Conservation (phyloP, 2,888 invertebrate genomes). For the Ochropleura leucogaster region DNA sequence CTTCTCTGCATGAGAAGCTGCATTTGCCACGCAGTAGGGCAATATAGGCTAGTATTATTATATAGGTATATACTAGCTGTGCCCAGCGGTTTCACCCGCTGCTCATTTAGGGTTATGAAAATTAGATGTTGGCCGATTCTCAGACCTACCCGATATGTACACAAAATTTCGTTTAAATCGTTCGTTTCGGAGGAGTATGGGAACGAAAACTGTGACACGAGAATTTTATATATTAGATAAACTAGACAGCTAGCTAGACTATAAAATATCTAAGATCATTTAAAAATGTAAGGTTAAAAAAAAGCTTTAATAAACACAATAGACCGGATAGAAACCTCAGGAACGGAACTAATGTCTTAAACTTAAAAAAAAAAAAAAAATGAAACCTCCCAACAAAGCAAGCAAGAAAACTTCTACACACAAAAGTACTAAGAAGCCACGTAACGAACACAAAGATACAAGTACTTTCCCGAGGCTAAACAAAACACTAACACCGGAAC, state of each 20-base stretch:
- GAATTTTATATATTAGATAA: too few relatives aligned
- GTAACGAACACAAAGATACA: conserved; percentile 60
- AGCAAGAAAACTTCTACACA: conserved; percentile 5
- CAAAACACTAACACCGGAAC: conserved; percentile 73
- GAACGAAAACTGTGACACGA: too few relatives aligned
- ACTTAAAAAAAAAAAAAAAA: not conserved
- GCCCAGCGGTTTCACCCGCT: too few relatives aligned
- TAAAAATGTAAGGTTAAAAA: not conserved
- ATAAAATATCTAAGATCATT: not conserved
- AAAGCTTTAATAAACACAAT: not conserved
- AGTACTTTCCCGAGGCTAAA: conserved; percentile 66
- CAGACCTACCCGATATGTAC: too few relatives aligned
- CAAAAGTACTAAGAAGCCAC: conserved; percentile 39
- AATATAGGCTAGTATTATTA: too few relatives aligned
- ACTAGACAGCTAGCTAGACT: not conserved
- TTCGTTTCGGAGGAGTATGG: too few relatives aligned
- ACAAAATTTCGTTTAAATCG: too few relatives aligned
- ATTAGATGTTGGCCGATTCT: too few relatives aligned
- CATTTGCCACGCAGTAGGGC: too few relatives aligned
- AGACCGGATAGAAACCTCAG: not conserved
- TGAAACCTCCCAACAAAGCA: not conserved
- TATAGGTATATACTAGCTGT: too few relatives aligned
- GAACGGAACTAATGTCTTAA: not conserved
- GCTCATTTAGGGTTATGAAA: too few relatives aligned
- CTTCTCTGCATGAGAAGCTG: too few relatives aligned